Evolutionary conservation across 2,797 vertebrate species (phyloP).

Genomic region (Danio albolineatus): DNA sequence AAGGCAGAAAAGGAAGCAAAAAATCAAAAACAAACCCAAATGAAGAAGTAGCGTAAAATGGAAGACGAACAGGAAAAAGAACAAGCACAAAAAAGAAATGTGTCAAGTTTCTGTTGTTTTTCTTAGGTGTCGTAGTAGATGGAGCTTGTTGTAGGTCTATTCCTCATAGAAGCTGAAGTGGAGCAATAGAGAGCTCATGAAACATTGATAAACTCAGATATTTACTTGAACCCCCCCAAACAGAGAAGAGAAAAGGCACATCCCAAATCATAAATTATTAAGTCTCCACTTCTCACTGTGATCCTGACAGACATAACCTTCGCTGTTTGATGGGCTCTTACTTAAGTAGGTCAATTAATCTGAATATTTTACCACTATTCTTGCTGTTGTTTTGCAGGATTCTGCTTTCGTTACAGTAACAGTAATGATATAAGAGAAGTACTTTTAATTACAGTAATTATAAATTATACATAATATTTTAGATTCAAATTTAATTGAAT

Average conservation of each 20-base stretch:
- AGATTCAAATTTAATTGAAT: background rate
- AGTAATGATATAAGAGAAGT: background rate
- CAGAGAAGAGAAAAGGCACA: constrained; percentile 57
- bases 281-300: constrained; percentile 53
- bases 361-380: constrained; percentile 10
- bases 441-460: background rate
- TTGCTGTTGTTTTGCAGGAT: background rate
- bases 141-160: constrained; percentile 29
- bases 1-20: constrained; percentile 18
- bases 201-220: constrained; percentile 62
- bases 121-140: constrained; percentile 1
- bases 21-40: constrained; percentile 4
- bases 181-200: constrained; percentile 64
- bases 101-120: constrained; percentile 36
- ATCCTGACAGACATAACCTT: constrained; percentile 53
- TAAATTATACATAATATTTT: background rate
- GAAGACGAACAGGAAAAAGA: background rate
- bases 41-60: constrained; percentile 9
- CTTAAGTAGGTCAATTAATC: constrained; percentile 56
- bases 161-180: constrained; percentile 44
- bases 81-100: background rate
- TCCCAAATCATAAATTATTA: constrained; percentile 66
- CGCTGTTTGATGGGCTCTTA: constrained; percentile 46
- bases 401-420: constrained; percentile 18
- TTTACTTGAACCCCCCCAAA: constrained; percentile 60